Percentiles rank a stretch among this genome's conserved stretches.
Conservation (phyloP, 2,113 vertebrate genomes). For the Oncorhynchus kisutch region DNA sequence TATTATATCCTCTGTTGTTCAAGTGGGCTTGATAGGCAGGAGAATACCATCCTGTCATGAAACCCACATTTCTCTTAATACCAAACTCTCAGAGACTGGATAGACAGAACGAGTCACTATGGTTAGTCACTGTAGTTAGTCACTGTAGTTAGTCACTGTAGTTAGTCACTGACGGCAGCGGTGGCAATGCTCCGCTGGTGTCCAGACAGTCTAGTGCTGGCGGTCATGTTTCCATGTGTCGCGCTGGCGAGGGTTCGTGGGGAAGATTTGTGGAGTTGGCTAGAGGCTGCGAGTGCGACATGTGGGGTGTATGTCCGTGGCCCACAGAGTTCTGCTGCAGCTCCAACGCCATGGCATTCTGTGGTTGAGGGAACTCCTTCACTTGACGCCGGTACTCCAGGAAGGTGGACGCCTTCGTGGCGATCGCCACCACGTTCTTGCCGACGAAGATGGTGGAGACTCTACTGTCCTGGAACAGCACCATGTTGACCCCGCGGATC, state of each 20-base stretch:
- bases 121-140: not conserved
- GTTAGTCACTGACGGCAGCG: not conserved
- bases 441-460: slow-evolving; percentile 98
- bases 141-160: not conserved
- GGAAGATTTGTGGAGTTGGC: slow-evolving; percentile 83
- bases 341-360: slow-evolving; percentile 90
- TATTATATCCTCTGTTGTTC: slow-evolving; percentile 28
- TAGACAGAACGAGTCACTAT: not conserved
- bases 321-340: slow-evolving; percentile 89
- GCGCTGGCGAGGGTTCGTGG: slow-evolving; percentile 85
- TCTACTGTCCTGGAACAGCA: slow-evolving; percentile 94
- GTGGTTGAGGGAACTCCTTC: slow-evolving; percentile 89
- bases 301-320: slow-evolving; percentile 20
- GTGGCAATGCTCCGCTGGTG: not conserved
- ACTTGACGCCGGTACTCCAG: slow-evolving; percentile 93
- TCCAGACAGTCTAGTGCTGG: slow-evolving; percentile 11
- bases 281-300: slow-evolving; percentile 75
- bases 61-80: slow-evolving; percentile 29
- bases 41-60: slow-evolving; percentile 52
- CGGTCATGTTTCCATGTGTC: slow-evolving; percentile 92
- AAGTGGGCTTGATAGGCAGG: slow-evolving; percentile 55
- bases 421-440: slow-evolving; percentile 96
- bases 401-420: slow-evolving; percentile 95
- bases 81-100: not conserved
- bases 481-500: slow-evolving; percentile 94